Conservation (phyloP, 2,888 invertebrate genomes). For the Netelia fuscicornis region DNA sequence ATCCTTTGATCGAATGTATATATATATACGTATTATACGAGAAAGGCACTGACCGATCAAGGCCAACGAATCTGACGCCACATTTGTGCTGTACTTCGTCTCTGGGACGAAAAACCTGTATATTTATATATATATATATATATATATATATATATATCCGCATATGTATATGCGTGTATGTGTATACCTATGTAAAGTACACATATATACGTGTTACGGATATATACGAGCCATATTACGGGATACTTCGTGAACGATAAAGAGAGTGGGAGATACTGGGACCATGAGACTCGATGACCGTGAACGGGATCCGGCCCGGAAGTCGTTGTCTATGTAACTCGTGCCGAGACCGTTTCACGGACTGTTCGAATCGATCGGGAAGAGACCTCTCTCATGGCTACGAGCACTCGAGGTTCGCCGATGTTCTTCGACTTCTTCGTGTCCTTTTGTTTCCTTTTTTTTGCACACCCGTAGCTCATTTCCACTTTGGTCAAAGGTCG, state of each 20-base stretch:
- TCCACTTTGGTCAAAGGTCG: constrained; percentile 18
- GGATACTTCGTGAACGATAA: constrained; percentile 25
- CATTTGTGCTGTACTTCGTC: constrained; percentile 23
- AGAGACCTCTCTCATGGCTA: constrained; percentile 36
- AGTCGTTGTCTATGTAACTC: constrained; percentile 52
- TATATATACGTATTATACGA: constrained; percentile 45
- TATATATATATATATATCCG: too few relatives aligned
- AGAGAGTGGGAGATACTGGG: constrained; percentile 41
- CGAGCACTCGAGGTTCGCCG: constrained; percentile 38
- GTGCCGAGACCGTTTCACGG: constrained; percentile 40
- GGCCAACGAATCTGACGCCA: constrained; percentile 73
- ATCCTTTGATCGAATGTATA: constrained; percentile 40
- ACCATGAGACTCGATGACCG: constrained; percentile 53
- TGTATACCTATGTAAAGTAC: neutral
- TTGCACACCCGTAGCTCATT: constrained; percentile 24
- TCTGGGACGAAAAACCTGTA: constrained; percentile 19
- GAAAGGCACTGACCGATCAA: constrained; percentile 80
- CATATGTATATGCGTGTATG: neutral
- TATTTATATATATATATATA: neutral
- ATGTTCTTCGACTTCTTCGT: constrained; percentile 31
- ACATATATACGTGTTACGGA: constrained; percentile 22
- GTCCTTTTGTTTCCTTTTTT: constrained; percentile 39
- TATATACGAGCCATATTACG: constrained; percentile 32
- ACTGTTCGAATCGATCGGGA: constrained; percentile 39
- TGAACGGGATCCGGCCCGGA: constrained; percentile 61